These are phyloP conservation scores for Ptychadena robeensis DNA, from an alignment of 2,797 vertebrate species.

Conservation along the genomic window DNA sequence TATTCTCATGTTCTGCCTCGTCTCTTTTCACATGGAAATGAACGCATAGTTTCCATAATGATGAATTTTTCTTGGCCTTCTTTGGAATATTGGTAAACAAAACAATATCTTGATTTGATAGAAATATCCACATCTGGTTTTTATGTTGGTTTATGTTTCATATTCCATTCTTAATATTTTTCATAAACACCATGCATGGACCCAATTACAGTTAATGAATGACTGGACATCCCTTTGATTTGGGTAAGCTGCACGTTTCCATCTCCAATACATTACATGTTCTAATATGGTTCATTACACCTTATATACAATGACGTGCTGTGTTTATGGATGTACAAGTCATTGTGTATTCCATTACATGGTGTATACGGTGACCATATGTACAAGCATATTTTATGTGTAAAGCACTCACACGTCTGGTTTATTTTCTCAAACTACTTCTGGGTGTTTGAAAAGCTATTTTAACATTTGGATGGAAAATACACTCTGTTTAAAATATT, in stretches of 20 bases:
- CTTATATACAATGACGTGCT: slow-evolving; percentile 37
- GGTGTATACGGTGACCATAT: slow-evolving; percentile 14
- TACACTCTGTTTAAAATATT: neutral
- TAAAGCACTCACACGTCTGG: neutral
- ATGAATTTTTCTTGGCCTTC: too few relatives aligned
- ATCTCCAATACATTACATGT: neutral
- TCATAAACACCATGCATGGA: neutral
- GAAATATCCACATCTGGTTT: neutral
- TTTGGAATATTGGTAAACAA: too few relatives aligned
- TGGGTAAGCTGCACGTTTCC: neutral
- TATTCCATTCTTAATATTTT: neutral
- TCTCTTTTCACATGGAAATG: too few relatives aligned
- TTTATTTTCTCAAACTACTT: slow-evolving; percentile 8
- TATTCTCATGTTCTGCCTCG: too few relatives aligned
- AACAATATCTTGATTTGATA: neutral
- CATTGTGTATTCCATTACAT: slow-evolving; percentile 26
- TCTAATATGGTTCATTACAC: slow-evolving; percentile 18
- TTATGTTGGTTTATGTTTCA: neutral
- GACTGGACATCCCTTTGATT: neutral
- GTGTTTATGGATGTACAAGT: slow-evolving; percentile 18
- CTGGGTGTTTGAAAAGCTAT: neutral
- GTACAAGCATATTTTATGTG: neutral
- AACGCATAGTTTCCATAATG: too few relatives aligned
- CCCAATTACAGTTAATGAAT: slow-evolving; percentile 5
- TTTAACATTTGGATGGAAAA: neutral